phyloP scores from a whole-genome alignment of 2,888 invertebrate species.

The Drosophila anceps region DNA sequence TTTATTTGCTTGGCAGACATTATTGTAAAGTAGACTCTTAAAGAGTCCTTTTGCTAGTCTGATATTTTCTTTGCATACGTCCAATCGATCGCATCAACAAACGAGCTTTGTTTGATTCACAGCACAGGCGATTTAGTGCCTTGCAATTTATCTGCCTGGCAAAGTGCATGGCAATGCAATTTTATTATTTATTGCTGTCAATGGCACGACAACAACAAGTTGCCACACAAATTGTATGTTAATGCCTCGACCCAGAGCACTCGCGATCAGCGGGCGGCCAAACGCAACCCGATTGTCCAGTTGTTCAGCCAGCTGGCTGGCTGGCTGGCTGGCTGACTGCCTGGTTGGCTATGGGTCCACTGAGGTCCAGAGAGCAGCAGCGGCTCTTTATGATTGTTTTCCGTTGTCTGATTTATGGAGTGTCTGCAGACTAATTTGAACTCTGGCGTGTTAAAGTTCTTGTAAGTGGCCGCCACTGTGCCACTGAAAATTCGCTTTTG shows the following conservation, averaged over 20 bases:
- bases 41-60: not conserved
- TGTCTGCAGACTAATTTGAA: conserved; percentile 76
- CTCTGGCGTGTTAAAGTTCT: conserved; percentile 67
- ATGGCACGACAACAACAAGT: conserved; percentile 45
- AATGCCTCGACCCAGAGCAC: conserved; percentile 59
- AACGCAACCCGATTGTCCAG: conserved; percentile 56
- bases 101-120: not conserved
- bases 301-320: conserved; percentile 18
- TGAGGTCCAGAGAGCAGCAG: conserved; percentile 18
- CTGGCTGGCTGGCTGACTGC: not conserved
- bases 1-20: conserved; percentile 15
- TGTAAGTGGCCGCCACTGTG: conserved; percentile 60
- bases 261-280: conserved; percentile 47
- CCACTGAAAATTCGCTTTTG: conserved; percentile 22
- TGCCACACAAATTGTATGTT: conserved; percentile 74
- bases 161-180: conserved; percentile 41
- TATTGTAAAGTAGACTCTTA: conserved; percentile 17
- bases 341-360: conserved; percentile 5
- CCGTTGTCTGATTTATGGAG: conserved; percentile 75
- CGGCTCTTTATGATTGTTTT: conserved; percentile 53
- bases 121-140: not conserved
- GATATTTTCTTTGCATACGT: too few species aligned
- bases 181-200: conserved; percentile 72
- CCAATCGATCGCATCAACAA: not conserved
- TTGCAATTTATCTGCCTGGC: conserved; percentile 8